Evolutionary conservation across 2,888 invertebrate genomes (phyloP), one percentile per base, ranked within the genome.

Genomic region (Andrena chrysosceles): DNA sequence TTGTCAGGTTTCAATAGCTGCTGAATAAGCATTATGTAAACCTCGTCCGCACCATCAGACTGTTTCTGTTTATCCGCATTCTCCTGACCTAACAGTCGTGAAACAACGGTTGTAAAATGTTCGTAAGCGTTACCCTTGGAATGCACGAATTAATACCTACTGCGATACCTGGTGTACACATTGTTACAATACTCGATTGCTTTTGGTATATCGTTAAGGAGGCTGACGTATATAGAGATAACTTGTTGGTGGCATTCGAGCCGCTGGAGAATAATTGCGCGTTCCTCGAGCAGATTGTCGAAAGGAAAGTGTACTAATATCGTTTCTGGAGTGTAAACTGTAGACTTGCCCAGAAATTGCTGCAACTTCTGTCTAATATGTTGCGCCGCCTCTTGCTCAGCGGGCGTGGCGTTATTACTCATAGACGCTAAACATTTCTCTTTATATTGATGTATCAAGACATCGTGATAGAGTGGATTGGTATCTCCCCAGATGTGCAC

Each of bases 201-300:
- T 91, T 96, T 96, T 4, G 96, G 95, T 0, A 97, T 96, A 93
- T 99, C 97, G 56, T 98, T 94, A 77, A 99, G 95, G 48, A 98
- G 96, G 90, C 98, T 97, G 26, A 99, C 96, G 93, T 99, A 99
- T 91, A 99, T 98, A 0, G 97, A 96, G 64, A 99, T 94, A 0
- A 98, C 99, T 93, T 99, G 97, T 91, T 99, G 98, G 93, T 99
- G 99, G 84, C 97, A 95, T 0, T 98, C 98, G 31, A 99, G 95
- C 89, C 97, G 97, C 0, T 99, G 99, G 59, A 99, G 95, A 81
- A 99, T 97, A n/a, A 99, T 95, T 0, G 99, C 99, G 81, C 99
- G 95, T 93, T 99, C 99, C 93, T 99, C 99, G 91, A 97, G 96
- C 90, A 99, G 95, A 77, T 96, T 95, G 90, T 98, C 97, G 59